A percentile compares a stretch with the other conserved stretches of the same genome.
Conservation (phyloP, 2,797 vertebrate species). For the Cichlasoma orientale region DNA sequence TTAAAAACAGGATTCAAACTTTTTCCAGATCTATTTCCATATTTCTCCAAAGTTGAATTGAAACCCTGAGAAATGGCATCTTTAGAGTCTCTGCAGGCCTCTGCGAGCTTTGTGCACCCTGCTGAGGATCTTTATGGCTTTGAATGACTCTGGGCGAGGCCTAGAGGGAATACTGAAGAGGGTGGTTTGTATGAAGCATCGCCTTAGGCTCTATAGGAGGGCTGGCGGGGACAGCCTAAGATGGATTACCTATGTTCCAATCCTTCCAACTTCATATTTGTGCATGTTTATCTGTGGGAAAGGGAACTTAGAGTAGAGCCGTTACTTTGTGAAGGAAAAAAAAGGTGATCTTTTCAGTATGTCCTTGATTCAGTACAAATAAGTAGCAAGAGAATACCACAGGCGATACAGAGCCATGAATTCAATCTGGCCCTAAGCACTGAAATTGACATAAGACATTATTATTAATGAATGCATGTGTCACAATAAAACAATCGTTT, state of each 20-base stretch:
- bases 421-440: neutral
- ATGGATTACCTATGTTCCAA: conserved; percentile 58
- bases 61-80: conserved; percentile 31
- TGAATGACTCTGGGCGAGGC: conserved; percentile 65
- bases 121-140: conserved; percentile 53
- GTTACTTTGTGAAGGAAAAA: conserved; percentile 19
- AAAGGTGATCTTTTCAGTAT: conserved; percentile 6
- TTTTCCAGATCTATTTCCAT: conserved; percentile 24
- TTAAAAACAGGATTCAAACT: conserved; percentile 8
- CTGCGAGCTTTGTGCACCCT: conserved; percentile 28
- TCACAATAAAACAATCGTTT: neutral
- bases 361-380: conserved; percentile 18
- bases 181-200: conserved; percentile 39
- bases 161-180: conserved; percentile 58
- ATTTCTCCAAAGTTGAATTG: conserved; percentile 10
- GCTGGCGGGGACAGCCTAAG: conserved; percentile 38
- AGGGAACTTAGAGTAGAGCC: conserved; percentile 1
- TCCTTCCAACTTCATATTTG: conserved; percentile 41
- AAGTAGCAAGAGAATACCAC: neutral
- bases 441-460: conserved; percentile 10
- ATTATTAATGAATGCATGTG: neutral
- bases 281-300: conserved; percentile 35
- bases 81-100: conserved; percentile 35
- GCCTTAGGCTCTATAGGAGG: conserved; percentile 51
- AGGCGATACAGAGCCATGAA: conserved; percentile 6